Percentiles rank a stretch among this genome's conserved stretches.
Evolutionary conservation across 2,888 invertebrate species (phyloP).

Genomic region (Bugula neritina): DNA sequence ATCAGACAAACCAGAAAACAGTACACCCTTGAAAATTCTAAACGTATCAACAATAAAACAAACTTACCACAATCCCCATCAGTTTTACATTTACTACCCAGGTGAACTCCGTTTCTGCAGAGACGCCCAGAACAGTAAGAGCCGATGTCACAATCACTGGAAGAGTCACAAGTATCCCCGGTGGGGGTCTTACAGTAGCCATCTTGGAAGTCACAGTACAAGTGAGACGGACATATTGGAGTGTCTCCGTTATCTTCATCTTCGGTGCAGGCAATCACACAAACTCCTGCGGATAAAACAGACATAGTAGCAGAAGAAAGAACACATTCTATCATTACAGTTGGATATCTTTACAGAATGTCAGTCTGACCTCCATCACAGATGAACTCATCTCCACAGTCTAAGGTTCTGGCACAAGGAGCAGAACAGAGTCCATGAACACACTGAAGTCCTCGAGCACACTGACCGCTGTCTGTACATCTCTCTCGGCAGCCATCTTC

Average conservation of each 20-base stretch:
- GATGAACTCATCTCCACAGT: neutral
- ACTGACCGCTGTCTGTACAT: neutral
- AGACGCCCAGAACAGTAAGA: neutral
- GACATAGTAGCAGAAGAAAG: neutral
- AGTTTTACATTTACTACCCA: neutral
- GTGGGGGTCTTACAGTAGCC: constrained; percentile 5
- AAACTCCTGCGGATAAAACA: neutral
- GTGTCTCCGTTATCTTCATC: neutral
- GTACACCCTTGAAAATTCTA: neutral
- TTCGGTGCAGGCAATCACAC: neutral
- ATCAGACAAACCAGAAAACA: neutral
- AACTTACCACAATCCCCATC: neutral
- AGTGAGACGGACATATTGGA: neutral
- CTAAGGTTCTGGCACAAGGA: neutral
- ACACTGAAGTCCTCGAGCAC: neutral
- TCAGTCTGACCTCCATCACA: neutral
- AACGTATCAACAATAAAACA: neutral
- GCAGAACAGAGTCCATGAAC: neutral
- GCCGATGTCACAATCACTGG: neutral
- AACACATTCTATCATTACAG: neutral
- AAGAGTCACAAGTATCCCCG: neutral
- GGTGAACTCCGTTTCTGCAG: neutral
- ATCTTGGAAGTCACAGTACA: constrained; percentile 2
- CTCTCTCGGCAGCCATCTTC: neutral
- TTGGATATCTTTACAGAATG: neutral